phyloP scores from a whole-genome alignment of 1,140 invertebrate genomes.

The Euborellia annulipes region DNA sequence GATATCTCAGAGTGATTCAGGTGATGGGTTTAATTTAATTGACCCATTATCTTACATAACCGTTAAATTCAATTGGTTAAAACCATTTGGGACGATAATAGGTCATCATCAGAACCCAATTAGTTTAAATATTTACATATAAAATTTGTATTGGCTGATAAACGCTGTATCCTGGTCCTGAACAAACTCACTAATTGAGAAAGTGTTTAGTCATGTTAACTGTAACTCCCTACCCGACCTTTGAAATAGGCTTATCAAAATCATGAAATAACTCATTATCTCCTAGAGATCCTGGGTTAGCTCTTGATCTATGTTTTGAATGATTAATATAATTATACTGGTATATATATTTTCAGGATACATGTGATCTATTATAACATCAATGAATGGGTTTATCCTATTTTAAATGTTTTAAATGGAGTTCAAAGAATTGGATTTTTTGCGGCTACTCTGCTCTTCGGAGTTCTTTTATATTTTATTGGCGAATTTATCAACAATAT shows the following conservation, averaged over 20 bases:
- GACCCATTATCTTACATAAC: too few species aligned
- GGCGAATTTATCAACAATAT: conserved; percentile 52
- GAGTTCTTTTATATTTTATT: conserved; percentile 42
- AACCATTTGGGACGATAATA: too few species aligned
- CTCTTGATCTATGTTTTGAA: too few species aligned
- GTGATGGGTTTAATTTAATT: too few species aligned
- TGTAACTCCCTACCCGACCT: too few species aligned
- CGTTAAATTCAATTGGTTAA: too few species aligned
- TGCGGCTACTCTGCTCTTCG: conserved; percentile 35
- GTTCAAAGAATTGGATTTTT: conserved; percentile 58
- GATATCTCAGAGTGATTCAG: too few species aligned
- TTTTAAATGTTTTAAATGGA: conserved; percentile 55
- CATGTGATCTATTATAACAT: conserved; percentile 54
- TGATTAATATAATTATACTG: background rate
- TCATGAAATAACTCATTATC: background rate
- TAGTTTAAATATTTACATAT: too few species aligned
- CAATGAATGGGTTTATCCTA: conserved; percentile 73
- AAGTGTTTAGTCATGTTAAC: background rate
- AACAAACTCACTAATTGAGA: background rate
- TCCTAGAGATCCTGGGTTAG: background rate
- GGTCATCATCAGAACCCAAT: too few species aligned
- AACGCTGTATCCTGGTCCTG: background rate
- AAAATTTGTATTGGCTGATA: too few species aligned
- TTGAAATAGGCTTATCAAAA: background rate
- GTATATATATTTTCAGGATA: conserved; percentile 32